These are phyloP conservation scores for Steinernema carpocapsae DNA, from an alignment of 2,888 invertebrate genomes.

Conservation along the genomic window DNA sequence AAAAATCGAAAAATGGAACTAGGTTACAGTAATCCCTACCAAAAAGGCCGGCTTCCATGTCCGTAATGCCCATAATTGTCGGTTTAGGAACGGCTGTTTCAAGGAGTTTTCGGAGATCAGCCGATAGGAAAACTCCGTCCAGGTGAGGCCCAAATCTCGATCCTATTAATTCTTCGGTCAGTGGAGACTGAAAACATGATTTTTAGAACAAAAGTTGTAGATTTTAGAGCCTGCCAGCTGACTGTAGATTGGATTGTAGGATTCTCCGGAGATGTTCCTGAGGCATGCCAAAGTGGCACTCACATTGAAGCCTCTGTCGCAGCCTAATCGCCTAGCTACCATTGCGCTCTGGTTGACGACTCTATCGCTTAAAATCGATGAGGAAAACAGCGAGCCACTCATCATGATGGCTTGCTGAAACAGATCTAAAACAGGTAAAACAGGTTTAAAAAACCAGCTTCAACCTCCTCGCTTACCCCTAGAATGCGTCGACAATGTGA, in stretches of 20 bases:
- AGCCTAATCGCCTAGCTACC: background rate
- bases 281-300: no score
- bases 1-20: background rate
- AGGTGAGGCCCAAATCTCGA: background rate
- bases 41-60: background rate
- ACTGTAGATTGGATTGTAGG: no score
- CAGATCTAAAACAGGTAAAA: background rate
- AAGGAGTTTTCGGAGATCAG: background rate
- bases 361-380: background rate
- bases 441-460: no score
- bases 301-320: background rate
- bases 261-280: no score
- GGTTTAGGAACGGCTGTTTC: background rate
- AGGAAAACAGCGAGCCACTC: background rate
- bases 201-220: background rate
- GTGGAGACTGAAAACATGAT: background rate
- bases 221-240: no score
- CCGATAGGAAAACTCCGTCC: background rate
- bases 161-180: background rate
- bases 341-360: background rate
- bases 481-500: slow-evolving; percentile 41
- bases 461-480: background rate
- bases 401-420: background rate
- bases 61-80: background rate
- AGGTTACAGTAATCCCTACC: background rate